Evolutionary conservation across 2,113 vertebrate species (phyloP).

Genomic region (Odontophorus gujanensis): DNA sequence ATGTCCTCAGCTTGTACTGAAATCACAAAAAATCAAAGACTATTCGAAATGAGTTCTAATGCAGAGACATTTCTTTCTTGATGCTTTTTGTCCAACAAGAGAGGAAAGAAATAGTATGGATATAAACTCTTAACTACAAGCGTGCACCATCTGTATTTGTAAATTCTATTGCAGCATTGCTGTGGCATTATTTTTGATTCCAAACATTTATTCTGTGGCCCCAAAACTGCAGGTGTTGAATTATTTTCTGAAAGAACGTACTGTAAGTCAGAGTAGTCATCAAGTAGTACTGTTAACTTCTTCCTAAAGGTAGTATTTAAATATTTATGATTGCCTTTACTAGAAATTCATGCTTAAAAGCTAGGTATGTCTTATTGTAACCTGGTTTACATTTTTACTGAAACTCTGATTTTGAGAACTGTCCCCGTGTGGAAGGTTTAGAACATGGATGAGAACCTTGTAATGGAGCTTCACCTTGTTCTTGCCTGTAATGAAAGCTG

Average conservation of each 20-base stretch:
- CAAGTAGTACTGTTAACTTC: neutral
- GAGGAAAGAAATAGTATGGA: neutral
- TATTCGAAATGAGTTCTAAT: neutral
- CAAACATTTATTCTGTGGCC: neutral
- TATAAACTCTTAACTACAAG: neutral
- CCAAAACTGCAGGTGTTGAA: neutral
- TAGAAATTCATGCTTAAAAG: neutral
- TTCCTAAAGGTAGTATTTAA: neutral
- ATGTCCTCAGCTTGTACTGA: neutral
- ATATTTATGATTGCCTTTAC: neutral
- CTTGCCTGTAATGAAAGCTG: neutral
- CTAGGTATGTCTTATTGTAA: neutral
- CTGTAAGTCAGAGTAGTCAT: neutral
- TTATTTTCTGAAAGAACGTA: neutral
- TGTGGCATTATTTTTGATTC: neutral
- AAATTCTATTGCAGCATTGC: neutral
- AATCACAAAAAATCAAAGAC: neutral
- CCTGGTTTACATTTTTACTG: neutral
- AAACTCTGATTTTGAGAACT: neutral
- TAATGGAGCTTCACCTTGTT: neutral
- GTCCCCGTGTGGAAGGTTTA: neutral
- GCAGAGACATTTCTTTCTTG: neutral
- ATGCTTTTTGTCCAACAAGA: neutral
- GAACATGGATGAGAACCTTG: neutral
- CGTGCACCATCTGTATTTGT: neutral